These are phyloP conservation scores for Halesus radiatus DNA, from an alignment of 1,140 invertebrate species.

Conservation along the genomic window DNA sequence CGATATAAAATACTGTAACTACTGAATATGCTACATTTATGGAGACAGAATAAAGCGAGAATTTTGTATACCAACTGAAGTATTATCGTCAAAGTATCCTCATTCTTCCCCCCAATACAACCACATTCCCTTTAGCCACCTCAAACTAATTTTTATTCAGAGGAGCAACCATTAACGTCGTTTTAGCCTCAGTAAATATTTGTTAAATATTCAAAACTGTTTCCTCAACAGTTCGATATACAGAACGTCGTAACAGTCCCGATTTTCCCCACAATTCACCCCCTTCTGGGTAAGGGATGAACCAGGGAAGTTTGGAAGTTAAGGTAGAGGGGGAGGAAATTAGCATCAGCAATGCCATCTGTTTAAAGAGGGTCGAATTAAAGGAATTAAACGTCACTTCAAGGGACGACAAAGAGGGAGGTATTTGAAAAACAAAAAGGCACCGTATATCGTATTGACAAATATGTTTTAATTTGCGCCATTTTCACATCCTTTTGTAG, in stretches of 20 bases:
- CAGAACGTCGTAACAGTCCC: slow-evolving; percentile 16
- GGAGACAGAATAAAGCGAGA: no score
- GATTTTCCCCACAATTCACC: background rate
- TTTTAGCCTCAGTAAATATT: slow-evolving; percentile 49
- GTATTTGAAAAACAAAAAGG: slow-evolving; percentile 19
- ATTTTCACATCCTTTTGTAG: no score
- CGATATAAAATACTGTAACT: no score
- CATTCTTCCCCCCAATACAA: no score
- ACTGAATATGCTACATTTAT: no score
- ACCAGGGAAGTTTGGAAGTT: slow-evolving; percentile 16
- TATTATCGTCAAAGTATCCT: no score
- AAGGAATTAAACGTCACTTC: slow-evolving; percentile 51
- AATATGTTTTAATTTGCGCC: background rate
- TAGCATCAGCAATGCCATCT: slow-evolving; percentile 48
- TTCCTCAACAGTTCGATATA: slow-evolving; percentile 2
- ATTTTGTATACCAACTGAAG: no score
- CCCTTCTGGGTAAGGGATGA: background rate
- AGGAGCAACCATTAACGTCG: slow-evolving; percentile 16
- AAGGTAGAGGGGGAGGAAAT: slow-evolving; percentile 33
- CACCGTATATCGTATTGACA: background rate
- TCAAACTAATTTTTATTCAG: slow-evolving; percentile 30
- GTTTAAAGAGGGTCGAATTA: slow-evolving; percentile 52
- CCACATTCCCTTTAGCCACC: background rate
- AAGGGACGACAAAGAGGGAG: background rate
- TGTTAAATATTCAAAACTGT: slow-evolving; percentile 55